Evolutionary conservation across 2,113 vertebrate species (phyloP).

Genomic region (Gulo gulo): DNA sequence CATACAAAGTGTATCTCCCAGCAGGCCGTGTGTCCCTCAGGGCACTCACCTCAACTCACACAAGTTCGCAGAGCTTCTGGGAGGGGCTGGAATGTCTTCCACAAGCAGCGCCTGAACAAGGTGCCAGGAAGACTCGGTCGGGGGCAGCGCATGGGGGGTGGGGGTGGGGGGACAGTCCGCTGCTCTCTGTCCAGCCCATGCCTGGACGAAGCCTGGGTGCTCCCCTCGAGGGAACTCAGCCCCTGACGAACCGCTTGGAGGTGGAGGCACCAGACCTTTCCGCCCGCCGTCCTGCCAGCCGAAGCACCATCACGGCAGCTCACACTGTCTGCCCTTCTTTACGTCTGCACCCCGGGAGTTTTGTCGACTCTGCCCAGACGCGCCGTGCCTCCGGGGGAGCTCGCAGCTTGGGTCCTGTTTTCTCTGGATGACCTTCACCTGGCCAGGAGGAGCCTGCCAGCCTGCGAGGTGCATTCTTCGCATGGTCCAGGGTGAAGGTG

Average conservation of each 20-base stretch:
- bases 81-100: not conserved
- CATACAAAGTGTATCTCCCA: not conserved
- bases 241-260: no score
- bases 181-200: not conserved
- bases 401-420: not conserved
- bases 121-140: not conserved
- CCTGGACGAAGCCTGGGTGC: fast-evolving
- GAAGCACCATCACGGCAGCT: fast-evolving
- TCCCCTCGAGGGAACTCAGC: not conserved
- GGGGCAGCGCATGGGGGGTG: not conserved
- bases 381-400: not conserved
- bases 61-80: not conserved
- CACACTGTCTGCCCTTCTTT: not conserved
- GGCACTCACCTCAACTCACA: not conserved
- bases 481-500: not conserved
- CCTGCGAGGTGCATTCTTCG: not conserved
- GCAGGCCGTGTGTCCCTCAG: not conserved
- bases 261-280: not conserved
- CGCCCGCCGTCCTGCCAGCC: not conserved
- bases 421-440: not conserved
- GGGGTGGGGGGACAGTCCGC: not conserved
- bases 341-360: not conserved
- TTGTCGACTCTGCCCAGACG: fast-evolving
- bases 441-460: not conserved
- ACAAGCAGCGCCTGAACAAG: not conserved